These are phyloP conservation scores for Geotrypetes seraphini DNA, from an alignment of 2,797 vertebrate genomes.

Conservation along the genomic window DNA sequence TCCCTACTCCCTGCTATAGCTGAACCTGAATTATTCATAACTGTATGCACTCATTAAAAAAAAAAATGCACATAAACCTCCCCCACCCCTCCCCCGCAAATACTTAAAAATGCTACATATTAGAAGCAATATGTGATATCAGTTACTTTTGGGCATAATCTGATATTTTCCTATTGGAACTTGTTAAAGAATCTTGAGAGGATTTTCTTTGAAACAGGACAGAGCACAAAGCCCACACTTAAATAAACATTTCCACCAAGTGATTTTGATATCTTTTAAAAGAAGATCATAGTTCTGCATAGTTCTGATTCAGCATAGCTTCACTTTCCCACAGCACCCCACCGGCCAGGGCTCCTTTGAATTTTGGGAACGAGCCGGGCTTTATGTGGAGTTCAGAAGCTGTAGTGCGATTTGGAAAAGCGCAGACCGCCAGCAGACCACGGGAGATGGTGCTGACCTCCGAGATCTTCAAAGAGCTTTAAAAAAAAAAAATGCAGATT, in stretches of 20 bases:
- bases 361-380: background rate
- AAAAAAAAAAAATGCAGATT: too few relatives aligned
- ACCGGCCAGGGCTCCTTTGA: background rate
- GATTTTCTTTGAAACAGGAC: background rate
- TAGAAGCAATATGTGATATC: too few relatives aligned
- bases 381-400: background rate
- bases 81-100: too few relatives aligned
- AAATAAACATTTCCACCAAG: background rate
- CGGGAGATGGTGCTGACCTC: background rate
- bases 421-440: background rate
- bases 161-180: too few relatives aligned
- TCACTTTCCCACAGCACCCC: background rate
- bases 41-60: too few relatives aligned
- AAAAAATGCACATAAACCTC: too few relatives aligned
- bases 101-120: too few relatives aligned
- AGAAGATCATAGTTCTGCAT: background rate
- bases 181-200: too few relatives aligned
- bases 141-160: too few relatives aligned
- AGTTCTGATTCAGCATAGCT: background rate
- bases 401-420: background rate
- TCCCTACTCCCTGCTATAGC: too few relatives aligned
- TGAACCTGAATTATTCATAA: too few relatives aligned
- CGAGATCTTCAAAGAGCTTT: background rate
- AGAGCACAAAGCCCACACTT: background rate
- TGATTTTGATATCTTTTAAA: background rate